Conservation (phyloP, 2,113 vertebrate species). For the Istiophorus platypterus region DNA sequence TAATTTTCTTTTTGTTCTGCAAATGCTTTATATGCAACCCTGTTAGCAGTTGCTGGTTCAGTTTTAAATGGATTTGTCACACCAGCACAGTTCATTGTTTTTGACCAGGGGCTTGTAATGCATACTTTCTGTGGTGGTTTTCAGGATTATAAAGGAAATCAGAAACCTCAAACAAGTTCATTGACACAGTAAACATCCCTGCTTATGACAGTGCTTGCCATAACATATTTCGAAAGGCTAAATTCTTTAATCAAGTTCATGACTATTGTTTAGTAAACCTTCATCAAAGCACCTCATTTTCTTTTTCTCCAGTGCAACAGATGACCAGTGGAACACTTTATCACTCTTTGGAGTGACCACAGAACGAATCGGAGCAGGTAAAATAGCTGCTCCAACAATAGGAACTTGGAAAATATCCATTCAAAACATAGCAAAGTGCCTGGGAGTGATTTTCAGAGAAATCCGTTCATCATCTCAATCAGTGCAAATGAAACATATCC, state of each 20-base stretch:
- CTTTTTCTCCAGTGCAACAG: background rate
- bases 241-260: background rate
- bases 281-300: slow-evolving; percentile 6
- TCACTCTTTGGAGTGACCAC: slow-evolving; percentile 1
- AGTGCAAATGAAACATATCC: slow-evolving; percentile 80
- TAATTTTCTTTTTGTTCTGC: background rate
- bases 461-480: slow-evolving; percentile 81
- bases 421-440: slow-evolving; percentile 43
- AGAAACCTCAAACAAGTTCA: slow-evolving; percentile 20
- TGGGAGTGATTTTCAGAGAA: slow-evolving; percentile 72
- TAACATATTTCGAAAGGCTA: background rate
- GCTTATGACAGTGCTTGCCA: background rate
- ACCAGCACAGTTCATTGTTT: slow-evolving; percentile 17
- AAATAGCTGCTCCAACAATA: slow-evolving; percentile 26
- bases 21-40: background rate
- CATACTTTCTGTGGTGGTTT: slow-evolving; percentile 24
- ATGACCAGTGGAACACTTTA: slow-evolving; percentile 9
- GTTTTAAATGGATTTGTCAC: slow-evolving; percentile 32
- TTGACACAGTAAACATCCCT: slow-evolving; percentile 9
- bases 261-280: slow-evolving; percentile 8
- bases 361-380: slow-evolving; percentile 22
- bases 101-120: background rate
- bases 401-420: slow-evolving; percentile 19
- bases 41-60: background rate
- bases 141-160: slow-evolving; percentile 13